Evolutionary conservation across 2,797 vertebrate species (phyloP).

Genomic region (Acanthopagrus latus): DNA sequence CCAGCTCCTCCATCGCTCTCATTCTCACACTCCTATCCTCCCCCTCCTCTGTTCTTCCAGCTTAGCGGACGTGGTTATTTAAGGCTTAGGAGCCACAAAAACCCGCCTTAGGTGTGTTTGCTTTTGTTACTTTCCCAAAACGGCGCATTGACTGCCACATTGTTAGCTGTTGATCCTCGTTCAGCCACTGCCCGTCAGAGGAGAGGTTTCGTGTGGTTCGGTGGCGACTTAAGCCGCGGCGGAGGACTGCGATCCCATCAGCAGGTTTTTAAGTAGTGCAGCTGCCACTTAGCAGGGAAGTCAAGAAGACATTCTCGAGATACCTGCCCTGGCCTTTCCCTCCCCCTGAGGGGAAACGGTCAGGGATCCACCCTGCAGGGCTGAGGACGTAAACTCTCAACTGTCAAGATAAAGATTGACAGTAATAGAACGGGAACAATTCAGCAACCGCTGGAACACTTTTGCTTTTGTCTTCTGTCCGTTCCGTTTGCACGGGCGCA

Average conservation of each 20-base stretch:
- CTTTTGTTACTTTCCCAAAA: constrained; percentile 79
- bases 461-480: neutral
- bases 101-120: constrained; percentile 79
- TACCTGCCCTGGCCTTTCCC: constrained; percentile 33
- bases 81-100: constrained; percentile 80
- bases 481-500: neutral
- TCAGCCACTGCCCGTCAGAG: constrained; percentile 67
- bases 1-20: constrained; percentile 51
- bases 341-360: constrained; percentile 30
- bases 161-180: constrained; percentile 68
- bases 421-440: neutral
- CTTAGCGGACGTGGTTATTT: constrained; percentile 78
- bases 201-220: constrained; percentile 57
- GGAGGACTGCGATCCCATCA: constrained; percentile 50
- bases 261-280: constrained; percentile 54
- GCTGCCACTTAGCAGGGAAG: constrained; percentile 62
- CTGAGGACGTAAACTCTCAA: constrained; percentile 37
- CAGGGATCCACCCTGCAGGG: constrained; percentile 28
- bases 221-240: constrained; percentile 57
- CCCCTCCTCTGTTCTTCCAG: constrained; percentile 58
- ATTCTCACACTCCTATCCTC: constrained; percentile 19
- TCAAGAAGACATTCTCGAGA: constrained; percentile 51
- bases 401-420: neutral
- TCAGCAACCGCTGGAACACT: neutral
- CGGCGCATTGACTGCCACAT: constrained; percentile 63